A percentile compares a stretch with the other conserved stretches of the same genome.
Evolutionary conservation across 2,113 vertebrate species (phyloP).

Genomic region (Salvelinus fontinalis): DNA sequence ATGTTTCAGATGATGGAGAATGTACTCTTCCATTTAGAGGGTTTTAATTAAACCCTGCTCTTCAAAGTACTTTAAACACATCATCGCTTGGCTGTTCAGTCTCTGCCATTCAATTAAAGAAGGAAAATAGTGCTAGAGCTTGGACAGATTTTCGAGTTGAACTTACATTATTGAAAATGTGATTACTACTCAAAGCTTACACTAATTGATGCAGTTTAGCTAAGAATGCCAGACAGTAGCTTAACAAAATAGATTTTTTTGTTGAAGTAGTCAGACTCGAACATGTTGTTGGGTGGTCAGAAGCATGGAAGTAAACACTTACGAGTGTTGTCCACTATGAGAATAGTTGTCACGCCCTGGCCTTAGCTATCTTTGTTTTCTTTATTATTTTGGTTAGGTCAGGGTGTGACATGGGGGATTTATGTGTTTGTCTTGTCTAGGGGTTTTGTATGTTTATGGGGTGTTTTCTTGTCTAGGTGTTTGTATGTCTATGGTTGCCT

Average conservation of each 20-base stretch:
- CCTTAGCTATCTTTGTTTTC: no score
- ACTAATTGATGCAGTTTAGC: no score
- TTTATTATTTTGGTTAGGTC: no score
- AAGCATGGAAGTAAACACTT: neutral
- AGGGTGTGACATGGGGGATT: no score
- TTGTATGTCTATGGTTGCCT: no score
- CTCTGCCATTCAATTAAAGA: conserved; percentile 29
- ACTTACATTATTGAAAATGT: no score
- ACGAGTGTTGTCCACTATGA: no score
- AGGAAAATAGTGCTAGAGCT: conserved; percentile 27
- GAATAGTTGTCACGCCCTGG: neutral
- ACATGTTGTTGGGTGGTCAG: neutral
- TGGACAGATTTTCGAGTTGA: neutral
- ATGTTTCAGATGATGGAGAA: conserved; percentile 26
- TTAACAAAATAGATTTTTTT: neutral
- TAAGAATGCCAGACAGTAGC: neutral
- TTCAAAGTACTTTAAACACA: conserved; percentile 43
- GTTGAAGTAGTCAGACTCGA: no score
- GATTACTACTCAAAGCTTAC: no score
- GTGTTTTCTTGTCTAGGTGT: no score
- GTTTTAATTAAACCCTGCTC: conserved; percentile 41
- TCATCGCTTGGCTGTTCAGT: conserved; percentile 20
- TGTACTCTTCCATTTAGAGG: conserved; percentile 27
- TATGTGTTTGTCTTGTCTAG: no score
- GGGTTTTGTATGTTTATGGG: no score